phyloP scores from a whole-genome alignment of 2,113 vertebrate genomes.

The Hemibagrus wyckioides region DNA sequence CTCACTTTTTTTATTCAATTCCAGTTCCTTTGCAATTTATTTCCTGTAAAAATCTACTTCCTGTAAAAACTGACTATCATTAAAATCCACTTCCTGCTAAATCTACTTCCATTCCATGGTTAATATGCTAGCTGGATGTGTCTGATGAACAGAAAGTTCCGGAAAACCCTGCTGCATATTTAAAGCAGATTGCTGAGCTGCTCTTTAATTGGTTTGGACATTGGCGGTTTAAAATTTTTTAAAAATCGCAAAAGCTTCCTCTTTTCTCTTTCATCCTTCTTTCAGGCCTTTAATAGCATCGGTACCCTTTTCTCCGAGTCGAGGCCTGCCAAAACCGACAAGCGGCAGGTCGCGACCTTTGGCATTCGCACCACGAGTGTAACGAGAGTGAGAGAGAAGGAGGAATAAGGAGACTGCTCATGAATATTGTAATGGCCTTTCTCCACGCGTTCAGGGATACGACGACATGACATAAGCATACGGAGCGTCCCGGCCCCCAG shows the following conservation, averaged over 20 bases:
- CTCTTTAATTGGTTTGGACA: slow-evolving; percentile 75
- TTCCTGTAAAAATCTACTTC: background rate
- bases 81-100: background rate
- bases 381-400: slow-evolving; percentile 44
- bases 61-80: too few relatives aligned
- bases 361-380: slow-evolving; percentile 57
- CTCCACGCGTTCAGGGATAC: slow-evolving; percentile 20
- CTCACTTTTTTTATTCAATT: background rate
- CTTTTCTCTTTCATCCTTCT: slow-evolving; percentile 52
- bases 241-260: slow-evolving; percentile 65
- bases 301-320: slow-evolving; percentile 68
- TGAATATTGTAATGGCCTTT: slow-evolving; percentile 61
- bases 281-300: slow-evolving; percentile 61
- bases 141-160: slow-evolving; percentile 58
- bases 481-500: slow-evolving; percentile 4
- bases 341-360: slow-evolving; percentile 62
- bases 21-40: background rate
- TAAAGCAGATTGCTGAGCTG: slow-evolving; percentile 71
- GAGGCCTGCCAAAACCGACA: slow-evolving; percentile 59
- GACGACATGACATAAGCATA: slow-evolving; percentile 52
- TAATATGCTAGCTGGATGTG: slow-evolving; percentile 61
- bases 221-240: slow-evolving; percentile 72
- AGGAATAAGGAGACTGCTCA: slow-evolving; percentile 41
- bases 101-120: background rate
- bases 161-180: slow-evolving; percentile 68